Evolutionary conservation across 2,797 vertebrate species (phyloP).

Genomic region (Brachymystax lenok): DNA sequence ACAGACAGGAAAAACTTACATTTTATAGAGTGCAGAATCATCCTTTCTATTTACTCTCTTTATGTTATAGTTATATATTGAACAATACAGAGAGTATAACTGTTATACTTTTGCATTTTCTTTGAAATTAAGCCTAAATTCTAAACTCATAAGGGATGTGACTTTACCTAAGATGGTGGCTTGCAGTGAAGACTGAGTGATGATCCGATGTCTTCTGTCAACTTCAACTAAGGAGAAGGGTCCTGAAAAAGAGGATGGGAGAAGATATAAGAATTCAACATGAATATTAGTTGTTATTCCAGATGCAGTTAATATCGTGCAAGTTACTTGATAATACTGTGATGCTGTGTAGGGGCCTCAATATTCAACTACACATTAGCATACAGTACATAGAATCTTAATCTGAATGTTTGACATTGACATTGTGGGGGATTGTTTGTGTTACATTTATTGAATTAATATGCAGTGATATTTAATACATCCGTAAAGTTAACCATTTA

Average conservation of each 20-base stretch:
- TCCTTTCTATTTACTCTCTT: background rate
- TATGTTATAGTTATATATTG: background rate
- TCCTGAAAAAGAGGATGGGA: slow-evolving; percentile 34
- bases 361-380: too few relatives aligned
- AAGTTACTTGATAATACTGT: too few relatives aligned
- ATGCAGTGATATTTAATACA: background rate
- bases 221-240: background rate
- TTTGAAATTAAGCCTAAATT: too few relatives aligned
- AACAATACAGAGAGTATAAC: too few relatives aligned
- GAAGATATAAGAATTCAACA: background rate
- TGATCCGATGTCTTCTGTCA: background rate
- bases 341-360: too few relatives aligned
- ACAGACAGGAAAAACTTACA: background rate
- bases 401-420: too few relatives aligned
- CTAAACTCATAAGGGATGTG: background rate
- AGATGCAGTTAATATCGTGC: too few relatives aligned
- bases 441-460: too few relatives aligned
- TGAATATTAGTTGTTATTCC: background rate
- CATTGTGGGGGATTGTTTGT: too few relatives aligned
- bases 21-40: background rate
- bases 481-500: background rate
- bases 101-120: too few relatives aligned
- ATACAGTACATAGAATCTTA: too few relatives aligned
- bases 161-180: slow-evolving; percentile 48
- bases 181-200: background rate